phyloP scores from a whole-genome alignment of 2,113 vertebrate genomes.

The Tauraco erythrolophus region DNA sequence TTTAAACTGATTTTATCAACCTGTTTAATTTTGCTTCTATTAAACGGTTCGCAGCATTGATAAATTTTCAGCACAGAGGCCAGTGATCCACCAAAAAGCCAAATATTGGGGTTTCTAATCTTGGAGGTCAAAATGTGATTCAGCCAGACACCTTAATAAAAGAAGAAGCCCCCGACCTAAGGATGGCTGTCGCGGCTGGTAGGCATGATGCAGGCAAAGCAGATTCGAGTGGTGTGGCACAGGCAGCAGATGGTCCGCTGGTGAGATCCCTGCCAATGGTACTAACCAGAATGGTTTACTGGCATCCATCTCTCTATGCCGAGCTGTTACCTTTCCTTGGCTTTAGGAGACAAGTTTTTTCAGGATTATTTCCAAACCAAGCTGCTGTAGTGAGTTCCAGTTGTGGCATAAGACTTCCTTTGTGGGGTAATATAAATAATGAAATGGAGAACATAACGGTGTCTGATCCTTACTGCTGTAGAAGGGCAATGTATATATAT shows the following conservation, averaged over 20 bases:
- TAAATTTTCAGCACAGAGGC: neutral
- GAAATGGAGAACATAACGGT: neutral
- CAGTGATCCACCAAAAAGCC: neutral
- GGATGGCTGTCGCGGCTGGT: rapidly evolving
- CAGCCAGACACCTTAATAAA: neutral
- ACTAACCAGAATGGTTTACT: rapidly evolving
- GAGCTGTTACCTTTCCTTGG: too few species aligned
- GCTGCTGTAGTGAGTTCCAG: neutral
- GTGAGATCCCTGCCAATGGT: rapidly evolving
- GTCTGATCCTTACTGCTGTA: neutral
- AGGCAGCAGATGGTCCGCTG: rapidly evolving
- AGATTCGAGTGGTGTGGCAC: rapidly evolving
- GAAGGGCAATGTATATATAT: rapidly evolving
- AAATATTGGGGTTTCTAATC: neutral
- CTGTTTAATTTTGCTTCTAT: neutral
- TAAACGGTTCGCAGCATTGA: neutral
- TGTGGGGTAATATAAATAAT: neutral
- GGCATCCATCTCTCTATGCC: neutral
- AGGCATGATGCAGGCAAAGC: rapidly evolving
- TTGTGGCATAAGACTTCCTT: neutral
- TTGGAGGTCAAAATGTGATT: neutral
- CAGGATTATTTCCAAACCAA: neutral
- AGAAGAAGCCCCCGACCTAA: rapidly evolving
- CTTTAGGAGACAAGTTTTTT: neutral
- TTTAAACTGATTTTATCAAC: neutral